A percentile compares a stretch with the other conserved stretches of the same genome.
Conservation (phyloP, 1,140 invertebrate species). For the Grapholita molesta region DNA sequence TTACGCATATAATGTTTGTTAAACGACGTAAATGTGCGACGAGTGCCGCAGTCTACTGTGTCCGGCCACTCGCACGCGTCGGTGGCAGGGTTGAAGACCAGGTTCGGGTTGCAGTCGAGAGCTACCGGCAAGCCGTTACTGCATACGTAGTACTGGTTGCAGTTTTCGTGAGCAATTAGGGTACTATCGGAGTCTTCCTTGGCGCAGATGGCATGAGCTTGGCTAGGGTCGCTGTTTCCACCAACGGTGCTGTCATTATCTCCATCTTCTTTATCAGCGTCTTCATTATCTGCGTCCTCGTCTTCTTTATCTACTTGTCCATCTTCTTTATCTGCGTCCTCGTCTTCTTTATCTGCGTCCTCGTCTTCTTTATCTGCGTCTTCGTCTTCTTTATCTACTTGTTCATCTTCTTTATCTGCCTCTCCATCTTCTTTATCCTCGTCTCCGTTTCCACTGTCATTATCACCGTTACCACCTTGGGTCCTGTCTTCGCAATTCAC, state of each 20-base stretch:
- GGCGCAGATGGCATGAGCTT: slow-evolving; percentile 37
- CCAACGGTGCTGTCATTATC: slow-evolving; percentile 17
- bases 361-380: not conserved
- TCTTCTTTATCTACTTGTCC: slow-evolving; percentile 34
- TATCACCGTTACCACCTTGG: slow-evolving; percentile 21
- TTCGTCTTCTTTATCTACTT: slow-evolving; percentile 25
- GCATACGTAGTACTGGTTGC: slow-evolving; percentile 45
- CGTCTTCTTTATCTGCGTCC: not conserved
- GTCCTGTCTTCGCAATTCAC: slow-evolving; percentile 47
- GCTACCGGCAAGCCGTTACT: slow-evolving; percentile 27
- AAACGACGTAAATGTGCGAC: not conserved
- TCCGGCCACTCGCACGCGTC: slow-evolving; percentile 67
- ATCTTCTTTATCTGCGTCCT: slow-evolving; percentile 25
- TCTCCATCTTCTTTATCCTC: not conserved
- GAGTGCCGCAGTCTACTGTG: slow-evolving; percentile 61
- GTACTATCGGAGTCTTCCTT: slow-evolving; percentile 25
- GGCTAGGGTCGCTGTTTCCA: slow-evolving; percentile 28
- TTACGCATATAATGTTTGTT: slow-evolving; percentile 8
- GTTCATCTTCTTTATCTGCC: not conserved
- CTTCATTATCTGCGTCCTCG: not conserved
- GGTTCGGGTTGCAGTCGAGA: slow-evolving; percentile 20
- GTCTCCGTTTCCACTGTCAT: not conserved
- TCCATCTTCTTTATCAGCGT: slow-evolving; percentile 10
- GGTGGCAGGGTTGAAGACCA: slow-evolving; percentile 38
- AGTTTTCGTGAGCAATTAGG: slow-evolving; percentile 38